Evolutionary conservation across 2,113 vertebrate genomes (phyloP), one percentile per base, ranked within the genome.

Genomic region (Carassius gibelio): DNA sequence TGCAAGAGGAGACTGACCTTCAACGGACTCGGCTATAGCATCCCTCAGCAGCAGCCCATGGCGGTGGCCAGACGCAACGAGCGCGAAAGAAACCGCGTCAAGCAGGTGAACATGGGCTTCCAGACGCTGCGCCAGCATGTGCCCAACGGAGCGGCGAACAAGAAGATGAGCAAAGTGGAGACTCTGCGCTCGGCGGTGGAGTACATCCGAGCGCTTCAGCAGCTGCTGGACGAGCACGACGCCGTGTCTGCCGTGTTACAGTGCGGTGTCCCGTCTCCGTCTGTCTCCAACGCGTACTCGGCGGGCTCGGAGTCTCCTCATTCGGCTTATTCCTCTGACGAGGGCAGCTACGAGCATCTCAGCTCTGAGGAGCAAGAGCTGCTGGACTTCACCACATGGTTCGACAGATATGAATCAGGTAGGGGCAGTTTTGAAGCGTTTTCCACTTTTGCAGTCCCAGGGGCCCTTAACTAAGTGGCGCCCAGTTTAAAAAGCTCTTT

Each of bases 111-210:
- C 91, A 84, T 96, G 93, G 96, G 96, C 86, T 97, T 97, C 92
- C 95, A 95, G 91, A 94, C 95, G 2, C 92, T 97, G 57, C 94
- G 96, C 66, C 94, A 96, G 91, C 96, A 96, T 87, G 96, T 97
- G 87, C 96, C 96, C 0, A 94, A 93, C 90, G 95, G 95, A 76
- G 92, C 94, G 62, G 95, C 96, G 88, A 95, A 92, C 93, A 96
- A 95, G 93, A 96, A 96, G 93, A 94, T 97, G 93, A 97, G 96
- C 91, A 97, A 97, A 68, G 96, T 96, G 92, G 96, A 97, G 92
- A 97, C 96, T 0, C 93, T 96, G 75, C 94, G 96, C 84, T 96
- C 96, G 1, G 96, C 96, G 4, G 96, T 95, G 81, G 94, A 96
- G 90, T 97, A 97, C 89, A 97, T 97, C 90, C 94, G 95, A 6